Evolutionary conservation across 92 coral and sea anemone genomes (phyloP).

Genomic region (Isaurus tuberculatus): DNA sequence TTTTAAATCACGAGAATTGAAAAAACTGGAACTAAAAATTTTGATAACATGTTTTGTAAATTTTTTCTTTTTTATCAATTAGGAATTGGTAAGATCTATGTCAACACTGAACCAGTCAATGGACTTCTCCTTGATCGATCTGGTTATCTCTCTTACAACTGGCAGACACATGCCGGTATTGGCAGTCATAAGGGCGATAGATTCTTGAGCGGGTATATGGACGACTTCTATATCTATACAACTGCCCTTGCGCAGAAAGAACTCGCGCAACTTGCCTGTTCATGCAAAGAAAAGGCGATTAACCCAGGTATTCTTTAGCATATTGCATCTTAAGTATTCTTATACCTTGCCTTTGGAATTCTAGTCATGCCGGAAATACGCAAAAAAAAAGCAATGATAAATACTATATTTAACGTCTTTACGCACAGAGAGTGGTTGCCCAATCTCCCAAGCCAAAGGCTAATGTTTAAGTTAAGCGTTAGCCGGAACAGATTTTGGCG

Average conservation of each 20-base stretch:
- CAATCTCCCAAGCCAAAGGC: too few species aligned
- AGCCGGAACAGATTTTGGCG: too few species aligned
- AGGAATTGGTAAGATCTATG: conserved; percentile 72
- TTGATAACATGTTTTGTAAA: too few species aligned
- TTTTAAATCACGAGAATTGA: too few species aligned
- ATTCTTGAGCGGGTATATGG: conserved; percentile 70
- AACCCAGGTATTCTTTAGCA: neutral
- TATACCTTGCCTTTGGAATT: neutral
- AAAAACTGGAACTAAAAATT: too few species aligned
- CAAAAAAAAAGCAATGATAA: too few species aligned
- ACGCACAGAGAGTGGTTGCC: too few species aligned
- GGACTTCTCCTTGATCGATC: conserved; percentile 49
- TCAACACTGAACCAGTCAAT: conserved; percentile 61
- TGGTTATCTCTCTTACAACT: conserved; percentile 71
- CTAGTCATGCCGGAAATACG: too few species aligned
- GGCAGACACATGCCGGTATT: conserved; percentile 72
- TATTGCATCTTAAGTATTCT: neutral
- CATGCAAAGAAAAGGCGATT: conserved; percentile 60
- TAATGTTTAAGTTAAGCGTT: too few species aligned
- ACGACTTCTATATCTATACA: conserved; percentile 77
- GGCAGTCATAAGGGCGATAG: conserved; percentile 80
- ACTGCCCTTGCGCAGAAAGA: conserved; percentile 63
- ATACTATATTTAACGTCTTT: too few species aligned
- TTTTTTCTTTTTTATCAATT: neutral
- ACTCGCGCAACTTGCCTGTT: conserved; percentile 73